Conservation (phyloP, 2,113 vertebrate genomes). For the Phycodurus eques region DNA sequence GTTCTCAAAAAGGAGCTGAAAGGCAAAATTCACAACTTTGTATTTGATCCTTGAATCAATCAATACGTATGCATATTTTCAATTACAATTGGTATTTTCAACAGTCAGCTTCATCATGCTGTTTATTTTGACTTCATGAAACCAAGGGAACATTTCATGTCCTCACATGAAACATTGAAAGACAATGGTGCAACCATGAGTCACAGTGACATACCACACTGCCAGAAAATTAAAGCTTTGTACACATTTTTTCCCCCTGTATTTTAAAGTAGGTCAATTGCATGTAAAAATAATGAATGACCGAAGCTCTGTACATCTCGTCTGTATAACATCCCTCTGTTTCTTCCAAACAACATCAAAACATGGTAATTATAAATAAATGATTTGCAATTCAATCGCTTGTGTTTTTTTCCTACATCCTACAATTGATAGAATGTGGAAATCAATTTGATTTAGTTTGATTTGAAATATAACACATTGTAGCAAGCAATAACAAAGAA, state of each 20-base stretch:
- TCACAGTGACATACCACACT: constrained; percentile 46
- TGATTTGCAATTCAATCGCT: constrained; percentile 47
- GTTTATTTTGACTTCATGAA: background rate
- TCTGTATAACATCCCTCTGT: constrained; percentile 79
- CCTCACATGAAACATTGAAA: background rate
- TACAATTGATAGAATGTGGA: no score
- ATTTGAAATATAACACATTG: no score
- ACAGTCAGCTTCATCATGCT: background rate
- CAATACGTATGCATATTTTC: no score
- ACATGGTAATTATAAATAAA: constrained; percentile 54
- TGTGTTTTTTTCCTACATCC: constrained; percentile 8
- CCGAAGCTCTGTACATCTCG: constrained; percentile 77
- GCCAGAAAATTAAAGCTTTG: constrained; percentile 52
- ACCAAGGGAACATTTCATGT: background rate
- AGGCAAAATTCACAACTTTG: no score
- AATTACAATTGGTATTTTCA: background rate
- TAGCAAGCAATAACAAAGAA: no score
- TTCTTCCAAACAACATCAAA: constrained; percentile 56
- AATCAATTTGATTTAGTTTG: no score
- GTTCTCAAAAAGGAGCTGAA: no score
- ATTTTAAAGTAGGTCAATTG: constrained; percentile 68
- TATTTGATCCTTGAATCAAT: no score
- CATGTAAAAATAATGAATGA: constrained; percentile 73
- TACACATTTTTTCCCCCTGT: constrained; percentile 74
- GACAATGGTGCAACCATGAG: background rate